phyloP scores from a whole-genome alignment of 2,888 invertebrate genomes.

The Tenthredo livida region DNA sequence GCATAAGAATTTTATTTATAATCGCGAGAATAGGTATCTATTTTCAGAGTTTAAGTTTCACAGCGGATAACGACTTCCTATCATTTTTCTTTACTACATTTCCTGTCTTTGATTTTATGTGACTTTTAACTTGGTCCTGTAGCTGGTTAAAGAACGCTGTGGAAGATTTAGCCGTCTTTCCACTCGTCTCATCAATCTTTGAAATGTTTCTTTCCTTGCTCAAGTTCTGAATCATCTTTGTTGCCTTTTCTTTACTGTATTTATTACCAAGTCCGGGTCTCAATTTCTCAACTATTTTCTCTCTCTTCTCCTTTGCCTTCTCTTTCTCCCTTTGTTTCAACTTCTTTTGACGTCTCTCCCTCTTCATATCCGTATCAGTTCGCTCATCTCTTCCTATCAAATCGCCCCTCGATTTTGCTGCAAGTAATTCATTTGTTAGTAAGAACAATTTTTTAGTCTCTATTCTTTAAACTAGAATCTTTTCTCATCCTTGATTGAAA shows the following conservation, averaged over 20 bases:
- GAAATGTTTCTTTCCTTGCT: constrained; percentile 84
- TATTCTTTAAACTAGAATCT: neutral
- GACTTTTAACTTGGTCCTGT: constrained; percentile 86
- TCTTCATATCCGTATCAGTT: constrained; percentile 91
- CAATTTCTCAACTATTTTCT: constrained; percentile 61
- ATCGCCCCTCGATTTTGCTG: constrained; percentile 79
- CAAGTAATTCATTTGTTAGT: constrained; percentile 54
- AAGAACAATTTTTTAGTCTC: neutral
- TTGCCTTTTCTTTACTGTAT: constrained; percentile 81
- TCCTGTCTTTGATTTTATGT: constrained; percentile 79
- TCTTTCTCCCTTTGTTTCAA: constrained; percentile 83
- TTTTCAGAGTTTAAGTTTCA: constrained; percentile 83
- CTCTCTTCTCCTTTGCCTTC: constrained; percentile 78
- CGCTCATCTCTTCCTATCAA: constrained; percentile 88
- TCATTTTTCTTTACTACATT: constrained; percentile 69
- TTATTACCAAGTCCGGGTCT: constrained; percentile 81
- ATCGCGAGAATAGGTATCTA: constrained; percentile 48
- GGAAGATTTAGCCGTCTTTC: constrained; percentile 84
- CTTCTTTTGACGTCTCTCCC: constrained; percentile 93
- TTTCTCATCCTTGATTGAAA: neutral
- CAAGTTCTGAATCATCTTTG: constrained; percentile 83
- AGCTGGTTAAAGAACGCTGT: constrained; percentile 92
- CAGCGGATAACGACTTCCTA: constrained; percentile 78
- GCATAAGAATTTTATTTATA: constrained; percentile 51
- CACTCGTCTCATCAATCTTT: constrained; percentile 78